Percentiles rank a stretch among this genome's conserved stretches.
phyloP scores from a whole-genome alignment of 2,797 vertebrate genomes.

The Malacoraja senta region DNA sequence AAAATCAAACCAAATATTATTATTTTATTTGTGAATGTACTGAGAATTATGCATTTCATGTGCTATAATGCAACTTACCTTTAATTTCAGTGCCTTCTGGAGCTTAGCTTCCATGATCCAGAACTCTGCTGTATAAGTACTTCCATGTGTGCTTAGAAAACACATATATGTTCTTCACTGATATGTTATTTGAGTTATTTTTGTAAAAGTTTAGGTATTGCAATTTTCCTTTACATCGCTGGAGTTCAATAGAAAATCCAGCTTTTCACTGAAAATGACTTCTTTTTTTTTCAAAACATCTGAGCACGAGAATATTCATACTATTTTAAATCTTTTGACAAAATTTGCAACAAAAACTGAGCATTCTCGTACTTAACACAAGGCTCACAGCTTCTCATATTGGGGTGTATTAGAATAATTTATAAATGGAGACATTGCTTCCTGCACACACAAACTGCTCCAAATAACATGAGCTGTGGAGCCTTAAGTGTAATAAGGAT shows the following conservation, averaged over 20 bases:
- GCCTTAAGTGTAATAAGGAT: background rate
- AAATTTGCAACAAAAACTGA: background rate
- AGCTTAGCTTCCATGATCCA: background rate
- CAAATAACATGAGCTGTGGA: background rate
- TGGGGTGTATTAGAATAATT: background rate
- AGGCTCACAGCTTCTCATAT: background rate
- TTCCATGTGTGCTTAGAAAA: background rate
- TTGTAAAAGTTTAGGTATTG: background rate
- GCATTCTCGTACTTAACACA: background rate
- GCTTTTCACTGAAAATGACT: too few relatives aligned
- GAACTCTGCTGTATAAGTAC: background rate
- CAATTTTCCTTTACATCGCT: background rate
- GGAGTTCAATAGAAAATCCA: background rate
- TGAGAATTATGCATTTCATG: background rate
- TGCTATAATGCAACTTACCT: background rate
- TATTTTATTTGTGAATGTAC: background rate
- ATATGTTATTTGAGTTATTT: conserved; percentile 2
- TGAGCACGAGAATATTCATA: background rate
- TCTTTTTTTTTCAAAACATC: background rate
- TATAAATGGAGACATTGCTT: background rate
- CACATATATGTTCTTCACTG: background rate
- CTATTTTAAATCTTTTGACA: background rate
- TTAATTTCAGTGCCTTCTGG: background rate
- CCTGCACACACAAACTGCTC: background rate
- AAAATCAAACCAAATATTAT: background rate